Percentiles rank a stretch among this genome's conserved stretches.
phyloP scores from a whole-genome alignment of 2,113 vertebrate genomes.

The Gnathochromis pfefferi region DNA sequence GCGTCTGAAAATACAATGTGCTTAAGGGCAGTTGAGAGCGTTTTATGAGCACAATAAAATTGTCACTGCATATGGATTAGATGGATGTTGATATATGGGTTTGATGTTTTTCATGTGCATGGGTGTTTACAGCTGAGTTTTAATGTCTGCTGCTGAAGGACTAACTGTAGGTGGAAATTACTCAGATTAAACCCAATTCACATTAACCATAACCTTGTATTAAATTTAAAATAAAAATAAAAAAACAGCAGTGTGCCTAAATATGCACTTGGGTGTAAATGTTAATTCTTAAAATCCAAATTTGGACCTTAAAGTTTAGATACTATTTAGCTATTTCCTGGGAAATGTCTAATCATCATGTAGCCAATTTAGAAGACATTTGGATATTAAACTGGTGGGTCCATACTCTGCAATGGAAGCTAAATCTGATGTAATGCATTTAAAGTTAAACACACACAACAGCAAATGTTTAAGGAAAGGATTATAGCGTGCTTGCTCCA shows the following conservation, averaged over 20 bases:
- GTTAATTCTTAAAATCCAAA: not conserved
- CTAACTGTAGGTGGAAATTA: not conserved
- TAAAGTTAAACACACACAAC: not conserved
- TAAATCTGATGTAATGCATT: not conserved
- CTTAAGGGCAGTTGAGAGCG: conserved; percentile 80
- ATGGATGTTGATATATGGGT: conserved; percentile 57
- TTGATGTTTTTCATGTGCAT: conserved; percentile 29
- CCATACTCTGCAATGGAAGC: not conserved
- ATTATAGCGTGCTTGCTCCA: not conserved
- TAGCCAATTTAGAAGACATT: not conserved
- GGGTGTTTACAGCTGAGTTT: conserved; percentile 56
- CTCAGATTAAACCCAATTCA: not conserved
- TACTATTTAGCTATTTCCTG: not conserved
- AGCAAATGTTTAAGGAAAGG: not conserved
- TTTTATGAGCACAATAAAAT: conserved; percentile 90
- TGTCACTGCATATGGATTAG: conserved; percentile 69
- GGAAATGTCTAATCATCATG: not conserved
- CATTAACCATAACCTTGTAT: not conserved
- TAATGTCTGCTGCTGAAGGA: conserved; percentile 42
- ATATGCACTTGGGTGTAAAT: not conserved
- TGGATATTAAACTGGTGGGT: not conserved
- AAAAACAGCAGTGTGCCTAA: not conserved
- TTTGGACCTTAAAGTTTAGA: not conserved
- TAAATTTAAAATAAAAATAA: rapidly evolving
- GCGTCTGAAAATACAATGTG: conserved; percentile 84